A percentile compares a stretch with the other conserved stretches of the same genome.
phyloP scores from a whole-genome alignment of 2,888 invertebrate genomes.

The Drosophila austrosaltans region DNA sequence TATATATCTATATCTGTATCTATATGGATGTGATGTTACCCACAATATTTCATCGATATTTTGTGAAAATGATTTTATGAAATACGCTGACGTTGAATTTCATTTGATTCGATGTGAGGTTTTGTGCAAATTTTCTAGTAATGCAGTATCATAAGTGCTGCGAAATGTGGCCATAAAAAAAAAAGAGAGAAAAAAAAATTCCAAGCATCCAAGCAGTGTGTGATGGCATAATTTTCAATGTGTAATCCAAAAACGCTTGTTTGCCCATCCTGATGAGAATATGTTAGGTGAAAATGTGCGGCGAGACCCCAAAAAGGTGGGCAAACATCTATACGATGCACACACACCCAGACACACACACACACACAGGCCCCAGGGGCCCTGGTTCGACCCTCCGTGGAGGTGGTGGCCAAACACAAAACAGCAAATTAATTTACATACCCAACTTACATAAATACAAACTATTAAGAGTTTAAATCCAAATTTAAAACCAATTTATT shows the following conservation, averaged over 20 bases:
- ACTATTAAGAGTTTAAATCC: too few species aligned
- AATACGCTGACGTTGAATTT: slow-evolving; percentile 71
- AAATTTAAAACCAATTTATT: too few species aligned
- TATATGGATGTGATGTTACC: background rate
- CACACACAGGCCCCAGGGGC: too few species aligned
- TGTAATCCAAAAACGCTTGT: slow-evolving; percentile 30
- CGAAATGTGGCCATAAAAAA: slow-evolving; percentile 58
- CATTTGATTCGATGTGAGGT: slow-evolving; percentile 67
- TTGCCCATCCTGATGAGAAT: slow-evolving; percentile 5
- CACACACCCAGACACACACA: too few species aligned
- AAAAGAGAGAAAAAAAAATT: slow-evolving; percentile 1
- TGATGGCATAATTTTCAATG: slow-evolving; percentile 64
- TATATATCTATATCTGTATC: background rate
- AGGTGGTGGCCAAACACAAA: too few species aligned
- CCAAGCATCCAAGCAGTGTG: background rate
- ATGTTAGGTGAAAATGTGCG: slow-evolving; percentile 22
- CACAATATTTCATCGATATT: background rate
- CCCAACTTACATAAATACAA: too few species aligned
- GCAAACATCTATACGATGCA: slow-evolving; percentile 19
- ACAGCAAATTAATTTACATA: too few species aligned
- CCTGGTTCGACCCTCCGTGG: too few species aligned
- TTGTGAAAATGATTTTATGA: slow-evolving; percentile 62
- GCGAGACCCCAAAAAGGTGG: background rate
- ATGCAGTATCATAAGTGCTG: slow-evolving; percentile 68
- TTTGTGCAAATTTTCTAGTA: slow-evolving; percentile 70